Conservation (phyloP, 1,140 invertebrate species). For the Heliconius hewitsoni region DNA sequence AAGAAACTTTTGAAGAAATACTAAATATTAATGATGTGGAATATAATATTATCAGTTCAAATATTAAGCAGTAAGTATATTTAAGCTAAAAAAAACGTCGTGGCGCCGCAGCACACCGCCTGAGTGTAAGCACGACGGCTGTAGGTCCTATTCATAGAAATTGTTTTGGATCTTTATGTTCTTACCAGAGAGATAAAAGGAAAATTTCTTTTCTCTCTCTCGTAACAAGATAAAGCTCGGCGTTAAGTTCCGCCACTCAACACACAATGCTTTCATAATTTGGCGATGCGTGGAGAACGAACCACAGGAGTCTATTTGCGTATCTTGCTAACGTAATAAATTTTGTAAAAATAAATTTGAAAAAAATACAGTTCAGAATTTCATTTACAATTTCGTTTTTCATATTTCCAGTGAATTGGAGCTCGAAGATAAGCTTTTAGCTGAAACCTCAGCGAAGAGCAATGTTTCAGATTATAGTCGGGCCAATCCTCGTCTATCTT, state of each 20-base stretch:
- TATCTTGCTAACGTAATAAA: too few relatives aligned
- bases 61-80: slow-evolving; percentile 48
- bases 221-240: background rate
- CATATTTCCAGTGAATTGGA: slow-evolving; percentile 31
- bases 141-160: background rate
- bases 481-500: background rate
- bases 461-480: background rate
- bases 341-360: too few relatives aligned
- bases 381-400: too few relatives aligned
- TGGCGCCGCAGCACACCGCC: background rate
- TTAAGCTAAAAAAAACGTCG: background rate
- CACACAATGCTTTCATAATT: background rate
- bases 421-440: slow-evolving; percentile 34
- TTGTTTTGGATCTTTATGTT: too few relatives aligned
- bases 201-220: background rate
- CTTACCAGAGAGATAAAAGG: too few relatives aligned
- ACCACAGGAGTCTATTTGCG: too few relatives aligned
- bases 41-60: slow-evolving; percentile 37
- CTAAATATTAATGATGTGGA: slow-evolving; percentile 22
- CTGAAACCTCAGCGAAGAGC: background rate
- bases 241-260: background rate
- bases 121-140: background rate
- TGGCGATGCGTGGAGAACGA: too few relatives aligned
- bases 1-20: slow-evolving; percentile 35
- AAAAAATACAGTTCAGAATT: too few relatives aligned